Evolutionary conservation across 2,113 vertebrate species (phyloP), one percentile per base, ranked within the genome.

Genomic region (Proterorhinus semilunaris): DNA sequence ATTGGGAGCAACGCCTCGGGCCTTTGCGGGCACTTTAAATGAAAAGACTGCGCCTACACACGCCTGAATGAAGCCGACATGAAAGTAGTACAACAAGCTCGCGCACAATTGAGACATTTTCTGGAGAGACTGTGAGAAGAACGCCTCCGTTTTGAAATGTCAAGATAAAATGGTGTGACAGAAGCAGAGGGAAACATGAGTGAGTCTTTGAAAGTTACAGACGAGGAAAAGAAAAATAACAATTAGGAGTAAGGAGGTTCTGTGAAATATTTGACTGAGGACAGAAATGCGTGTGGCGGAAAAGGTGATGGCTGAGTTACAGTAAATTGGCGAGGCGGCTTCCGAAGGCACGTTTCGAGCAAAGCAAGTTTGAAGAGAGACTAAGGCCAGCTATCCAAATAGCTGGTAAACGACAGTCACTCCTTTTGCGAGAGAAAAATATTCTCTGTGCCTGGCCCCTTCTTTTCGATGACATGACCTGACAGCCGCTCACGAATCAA

Each of bases 381-480:
- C 71, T 76, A 83, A 78, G 79, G 83, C 85, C 83, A 85, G 83
- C 87, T n/a, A n/a, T n/a, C n/a, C n/a, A n/a, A n/a, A 21, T 88
- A 80, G 86, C 84, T 79, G 76, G 83, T 89, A 90, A 90, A 88
- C 77, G 83, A 86, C 85, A 85, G 85, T 87, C 85, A 83, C 82
- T 87, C 81, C 76, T 76, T 55, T 85, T 83, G 71, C 52, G 75
- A 51, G 74, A 81, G 78, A 85, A 83, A 85, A 87, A 85, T 82
- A 66, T 75, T 69, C 66, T 74, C 76, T 66, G 76, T 69, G 69
- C 74, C 71, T 54, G 59, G 78, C 86, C 84, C 70, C 55, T 80
- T 75, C 7, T 86, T 74, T 80, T 76, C 66, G 76, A 13, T 81
- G 72, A 84, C 79, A 79, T 44, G 76, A 69, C 77, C 81, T 85